Evolutionary conservation across 2,888 invertebrate genomes (phyloP).

Genomic region (Lithophane semibrunnea): DNA sequence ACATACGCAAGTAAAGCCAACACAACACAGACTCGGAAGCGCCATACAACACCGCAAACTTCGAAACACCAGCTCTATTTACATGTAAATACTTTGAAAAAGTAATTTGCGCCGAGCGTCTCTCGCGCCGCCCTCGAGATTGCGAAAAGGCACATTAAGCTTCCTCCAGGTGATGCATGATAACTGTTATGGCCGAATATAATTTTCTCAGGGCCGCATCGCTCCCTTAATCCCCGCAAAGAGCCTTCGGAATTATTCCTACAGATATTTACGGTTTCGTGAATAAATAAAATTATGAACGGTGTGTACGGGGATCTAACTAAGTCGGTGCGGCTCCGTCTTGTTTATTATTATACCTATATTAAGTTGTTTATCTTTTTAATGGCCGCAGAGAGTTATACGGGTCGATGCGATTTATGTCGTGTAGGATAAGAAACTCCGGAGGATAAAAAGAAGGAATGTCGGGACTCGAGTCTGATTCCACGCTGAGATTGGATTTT

Average conservation of each 20-base stretch:
- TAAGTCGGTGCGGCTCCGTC: constrained; percentile 80
- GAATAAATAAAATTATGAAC: constrained; percentile 90
- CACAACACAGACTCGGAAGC: constrained; percentile 61
- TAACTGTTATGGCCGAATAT: constrained; percentile 91
- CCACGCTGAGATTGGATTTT: constrained; percentile 87
- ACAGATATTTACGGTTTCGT: constrained; percentile 90
- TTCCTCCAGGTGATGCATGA: constrained; percentile 90
- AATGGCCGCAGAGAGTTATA: constrained; percentile 88
- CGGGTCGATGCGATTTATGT: constrained; percentile 88
- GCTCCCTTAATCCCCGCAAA: constrained; percentile 90
- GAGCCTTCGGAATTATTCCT: constrained; percentile 90
- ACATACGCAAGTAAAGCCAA: constrained; percentile 46
- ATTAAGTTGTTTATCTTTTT: constrained; percentile 91
- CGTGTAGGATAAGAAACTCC: constrained; percentile 84
- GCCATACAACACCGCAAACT: constrained; percentile 77
- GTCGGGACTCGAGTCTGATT: constrained; percentile 81
- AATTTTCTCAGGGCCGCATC: constrained; percentile 89
- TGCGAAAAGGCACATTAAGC: constrained; percentile 90
- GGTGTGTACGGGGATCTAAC: constrained; percentile 85
- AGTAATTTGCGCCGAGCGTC: constrained; percentile 88
- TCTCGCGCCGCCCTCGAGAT: constrained; percentile 88
- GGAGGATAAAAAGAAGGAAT: constrained; percentile 84
- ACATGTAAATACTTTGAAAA: constrained; percentile 91
- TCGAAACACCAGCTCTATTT: constrained; percentile 85
- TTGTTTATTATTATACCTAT: constrained; percentile 90